Evolutionary conservation across 2,113 vertebrate genomes (phyloP).

Genomic region (Ondatra zibethicus): DNA sequence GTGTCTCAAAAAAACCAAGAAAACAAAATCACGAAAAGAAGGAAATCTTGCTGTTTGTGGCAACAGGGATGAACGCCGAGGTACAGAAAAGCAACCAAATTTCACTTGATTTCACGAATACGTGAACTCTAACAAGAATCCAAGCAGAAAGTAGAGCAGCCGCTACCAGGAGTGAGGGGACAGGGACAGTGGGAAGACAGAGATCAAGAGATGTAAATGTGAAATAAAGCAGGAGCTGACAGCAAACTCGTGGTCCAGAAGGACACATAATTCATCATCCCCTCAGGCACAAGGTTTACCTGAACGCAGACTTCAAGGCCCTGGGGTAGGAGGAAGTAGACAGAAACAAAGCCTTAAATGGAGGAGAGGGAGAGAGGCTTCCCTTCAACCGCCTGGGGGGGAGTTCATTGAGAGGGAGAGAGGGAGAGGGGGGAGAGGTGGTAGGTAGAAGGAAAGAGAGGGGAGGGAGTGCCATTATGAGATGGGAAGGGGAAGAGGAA

Average conservation of each 20-base stretch:
- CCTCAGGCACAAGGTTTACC: not conserved
- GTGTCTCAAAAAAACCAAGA: too few species aligned
- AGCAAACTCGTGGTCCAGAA: not conserved
- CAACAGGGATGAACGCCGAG: not conserved
- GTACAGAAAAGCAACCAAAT: not conserved
- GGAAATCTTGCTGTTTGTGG: not conserved
- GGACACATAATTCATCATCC: too few species aligned
- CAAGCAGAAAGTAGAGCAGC: not conserved
- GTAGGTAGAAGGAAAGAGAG: too few species aligned
- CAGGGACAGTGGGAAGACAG: not conserved
- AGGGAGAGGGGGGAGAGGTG: rapidly evolving
- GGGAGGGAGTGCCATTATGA: too few species aligned
- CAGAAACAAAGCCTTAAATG: not conserved
- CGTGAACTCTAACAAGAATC: not conserved
- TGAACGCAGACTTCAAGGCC: not conserved
- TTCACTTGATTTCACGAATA: not conserved
- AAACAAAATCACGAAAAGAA: not conserved
- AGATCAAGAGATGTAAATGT: not conserved
- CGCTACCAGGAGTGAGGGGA: not conserved
- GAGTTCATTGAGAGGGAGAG: not conserved
- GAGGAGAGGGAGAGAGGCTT: not conserved
- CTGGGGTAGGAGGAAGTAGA: too few species aligned
- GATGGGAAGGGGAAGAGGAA: too few species aligned
- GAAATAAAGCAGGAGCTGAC: not conserved
- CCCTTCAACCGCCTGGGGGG: not conserved